Base-by-base conservation (phyloP, 2,888 invertebrate species). In the Cryptophagus acutangulus region DNA sequence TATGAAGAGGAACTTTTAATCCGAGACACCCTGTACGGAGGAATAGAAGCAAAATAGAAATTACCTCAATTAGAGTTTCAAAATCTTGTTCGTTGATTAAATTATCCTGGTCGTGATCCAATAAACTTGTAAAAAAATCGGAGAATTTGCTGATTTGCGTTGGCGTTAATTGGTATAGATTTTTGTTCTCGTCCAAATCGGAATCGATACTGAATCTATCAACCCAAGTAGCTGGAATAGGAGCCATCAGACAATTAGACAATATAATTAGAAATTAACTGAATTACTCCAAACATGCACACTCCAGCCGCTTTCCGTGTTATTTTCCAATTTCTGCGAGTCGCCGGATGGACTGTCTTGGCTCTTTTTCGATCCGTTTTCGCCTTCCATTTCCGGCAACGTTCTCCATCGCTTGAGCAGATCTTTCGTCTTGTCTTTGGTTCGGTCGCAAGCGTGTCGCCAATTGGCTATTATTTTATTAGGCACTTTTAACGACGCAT, bases 381-480 rank as follows among this genome's bases (percentile, higher is more conserved):
- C 65, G 33, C 75, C 75, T 48, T 71, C 69, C 9, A 74, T 71
- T 56, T 80, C 81, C 0, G 82, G 81, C 43, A 81, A 67, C 3
- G 82, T 82, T 55, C 81, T 68, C 82, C 83, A 83, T 52, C 81
- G 69, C 63, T 82, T 82, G 54, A 84, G 65, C 43, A 85, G 70
- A 57, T 85, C 84, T 58, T 81, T 82, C 2, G 84, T 85, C 61
- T 79, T 77, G 59, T 84, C 84, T 61, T 80, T 81, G 16, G 84
- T 84, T 61, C 81, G 79, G 65, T 83, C 84, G 67, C 85, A 84
- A 57, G 84, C 84, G 54, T 81, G 80, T 51, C 76, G 74, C 84
- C 84, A 84, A 59, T 84, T 84, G 4, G 80, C 75, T 62, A 84
- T 82, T 62, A 83, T 81, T 62, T 83, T 84, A 36, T 80, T 72